Evolutionary conservation across 2,797 vertebrate genomes (phyloP).

Genomic region (Hypotaenidia okinawae): DNA sequence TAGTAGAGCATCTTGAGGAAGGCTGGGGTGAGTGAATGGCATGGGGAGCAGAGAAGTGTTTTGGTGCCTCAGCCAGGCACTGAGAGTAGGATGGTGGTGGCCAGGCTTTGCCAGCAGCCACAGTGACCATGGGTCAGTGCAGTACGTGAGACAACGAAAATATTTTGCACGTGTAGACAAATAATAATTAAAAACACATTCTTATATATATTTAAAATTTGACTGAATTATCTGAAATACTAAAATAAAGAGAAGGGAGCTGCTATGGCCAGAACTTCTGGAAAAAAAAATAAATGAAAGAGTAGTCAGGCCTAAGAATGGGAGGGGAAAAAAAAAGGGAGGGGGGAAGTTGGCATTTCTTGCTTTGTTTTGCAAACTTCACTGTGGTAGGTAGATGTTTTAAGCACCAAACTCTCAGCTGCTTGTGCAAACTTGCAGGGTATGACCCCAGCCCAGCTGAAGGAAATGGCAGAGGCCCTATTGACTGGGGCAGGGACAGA

Average conservation of each 20-base stretch:
- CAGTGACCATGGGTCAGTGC: background rate
- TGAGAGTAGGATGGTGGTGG: background rate
- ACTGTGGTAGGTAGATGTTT: background rate
- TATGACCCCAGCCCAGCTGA: background rate
- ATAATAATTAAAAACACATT: background rate
- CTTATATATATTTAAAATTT: background rate
- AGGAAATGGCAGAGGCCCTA: background rate
- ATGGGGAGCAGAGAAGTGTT: background rate
- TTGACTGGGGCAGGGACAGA: background rate
- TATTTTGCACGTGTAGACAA: background rate
- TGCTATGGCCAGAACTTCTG: background rate
- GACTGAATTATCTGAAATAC: background rate
- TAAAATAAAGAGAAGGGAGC: background rate
- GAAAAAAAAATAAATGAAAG: background rate
- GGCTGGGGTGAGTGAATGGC: background rate
- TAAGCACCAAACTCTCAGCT: background rate
- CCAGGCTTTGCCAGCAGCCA: background rate
- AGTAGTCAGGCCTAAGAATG: background rate
- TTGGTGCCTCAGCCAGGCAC: rapidly evolving
- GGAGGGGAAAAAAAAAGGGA: rapidly evolving
- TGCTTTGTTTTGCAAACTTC: background rate
- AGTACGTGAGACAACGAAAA: background rate
- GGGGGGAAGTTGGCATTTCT: background rate
- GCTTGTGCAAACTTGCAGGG: background rate
- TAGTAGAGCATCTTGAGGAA: background rate